Evolutionary conservation across 1,140 invertebrate genomes (phyloP).

Genomic region (Drosophila chauvacae): DNA sequence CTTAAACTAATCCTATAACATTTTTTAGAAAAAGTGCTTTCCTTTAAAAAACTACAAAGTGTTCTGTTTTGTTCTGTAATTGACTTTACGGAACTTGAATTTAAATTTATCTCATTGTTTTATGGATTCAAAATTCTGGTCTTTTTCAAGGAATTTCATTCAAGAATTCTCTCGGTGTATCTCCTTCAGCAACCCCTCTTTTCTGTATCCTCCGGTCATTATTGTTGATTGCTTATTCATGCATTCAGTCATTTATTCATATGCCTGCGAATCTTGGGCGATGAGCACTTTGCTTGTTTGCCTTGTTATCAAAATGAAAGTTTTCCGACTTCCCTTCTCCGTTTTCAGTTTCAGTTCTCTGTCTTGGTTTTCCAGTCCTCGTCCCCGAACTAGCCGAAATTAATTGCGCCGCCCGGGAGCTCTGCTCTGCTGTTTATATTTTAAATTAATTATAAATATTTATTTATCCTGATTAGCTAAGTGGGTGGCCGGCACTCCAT

Average conservation of each 20-base stretch:
- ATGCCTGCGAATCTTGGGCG: conserved; percentile 52
- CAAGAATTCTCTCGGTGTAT: background rate
- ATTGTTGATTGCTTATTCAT: conserved; percentile 81
- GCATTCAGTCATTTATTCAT: conserved; percentile 81
- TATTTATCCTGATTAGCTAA: conserved; percentile 80
- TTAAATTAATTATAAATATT: conserved; percentile 84
- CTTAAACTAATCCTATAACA: background rate
- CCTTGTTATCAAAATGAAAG: conserved; percentile 62
- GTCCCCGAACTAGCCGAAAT: conserved; percentile 51
- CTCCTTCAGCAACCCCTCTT: background rate
- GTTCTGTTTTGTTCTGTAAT: background rate
- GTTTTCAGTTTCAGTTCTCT: background rate
- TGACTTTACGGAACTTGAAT: background rate
- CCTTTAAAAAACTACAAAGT: background rate
- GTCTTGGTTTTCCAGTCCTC: background rate
- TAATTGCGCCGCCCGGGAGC: conserved; percentile 63
- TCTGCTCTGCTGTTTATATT: conserved; percentile 70
- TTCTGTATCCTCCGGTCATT: conserved; percentile 55
- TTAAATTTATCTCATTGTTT: no score
- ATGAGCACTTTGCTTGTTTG: conserved; percentile 50
- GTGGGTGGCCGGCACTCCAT: conserved; percentile 17
- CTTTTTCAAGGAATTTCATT: no score
- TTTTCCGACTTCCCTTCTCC: conserved; percentile 13
- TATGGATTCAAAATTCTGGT: background rate
- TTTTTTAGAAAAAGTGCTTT: background rate